Base-by-base conservation (phyloP, 2,113 vertebrate genomes). In the Anser cygnoides region DNA sequence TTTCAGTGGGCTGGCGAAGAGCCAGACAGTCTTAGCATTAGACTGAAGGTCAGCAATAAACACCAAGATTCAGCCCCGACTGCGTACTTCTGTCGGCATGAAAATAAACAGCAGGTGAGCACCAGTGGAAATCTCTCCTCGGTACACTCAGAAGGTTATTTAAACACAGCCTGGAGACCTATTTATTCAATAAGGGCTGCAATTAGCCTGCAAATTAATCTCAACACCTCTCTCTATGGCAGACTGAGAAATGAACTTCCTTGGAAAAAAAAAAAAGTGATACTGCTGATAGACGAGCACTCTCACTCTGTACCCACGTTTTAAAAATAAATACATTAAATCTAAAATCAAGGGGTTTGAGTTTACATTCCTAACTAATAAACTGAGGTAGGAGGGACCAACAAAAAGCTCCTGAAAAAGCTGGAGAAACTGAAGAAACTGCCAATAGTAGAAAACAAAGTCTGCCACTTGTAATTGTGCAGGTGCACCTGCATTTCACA, bases 201-300 rank as follows among this genome's bases (percentile, higher is more conserved):
- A 96, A 96, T 92, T 95, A 94, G 70, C 37, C 55, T 50, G n/a
- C 14, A 94, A 92, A 95, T 94, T 92, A 94, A 93, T 93, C 86
- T 94, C 62, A 90, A 86, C n/a, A 57, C n/a, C 66, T 70, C 39
- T 68, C n/a, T 84, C 39, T 52, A 62, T 10, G 25, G 54, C 25
- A 87, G 76, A 72, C 3, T 35, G 11, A 87, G 58, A 95, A 93
- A 94, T 76, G 1, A 92, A 41, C 84, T 62, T 94, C 77, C 66
- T 75, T 79, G 26, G 31, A n/a, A 6, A 52, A 52, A 92, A 63
- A n/a, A n/a, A 22, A 46, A 49, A 67, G 39, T 14, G 37, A 81
- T 71, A 57, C 68, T 92, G 57, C 72, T 88, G 66, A 68, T 26
- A 90, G 52, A 84, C 44, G 8, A 94, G 86, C 73, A 35, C 11